Conservation (phyloP, 2,113 vertebrate genomes). For the Stictonetta naevosa region DNA sequence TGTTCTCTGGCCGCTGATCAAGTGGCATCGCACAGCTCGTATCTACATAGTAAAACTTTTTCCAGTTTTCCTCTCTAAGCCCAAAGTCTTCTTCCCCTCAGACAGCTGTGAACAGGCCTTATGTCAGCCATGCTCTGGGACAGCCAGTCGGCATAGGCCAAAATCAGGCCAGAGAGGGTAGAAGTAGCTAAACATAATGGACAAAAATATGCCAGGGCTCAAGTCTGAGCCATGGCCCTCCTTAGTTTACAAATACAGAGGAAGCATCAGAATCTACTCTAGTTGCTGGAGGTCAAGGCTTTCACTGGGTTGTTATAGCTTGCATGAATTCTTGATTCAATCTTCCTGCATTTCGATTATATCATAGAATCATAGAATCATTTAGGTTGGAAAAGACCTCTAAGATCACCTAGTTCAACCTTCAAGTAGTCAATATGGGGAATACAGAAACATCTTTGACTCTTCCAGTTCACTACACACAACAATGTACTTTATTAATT, state of each 20-base stretch:
- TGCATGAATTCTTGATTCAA: neutral
- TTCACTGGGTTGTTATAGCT: neutral
- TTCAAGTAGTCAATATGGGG: accelerated
- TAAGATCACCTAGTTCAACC: too few species aligned
- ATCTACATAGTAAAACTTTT: neutral
- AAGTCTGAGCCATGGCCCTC: neutral
- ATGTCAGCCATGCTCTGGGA: neutral
- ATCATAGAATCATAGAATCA: too few species aligned
- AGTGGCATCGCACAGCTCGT: neutral
- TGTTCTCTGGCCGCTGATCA: neutral
- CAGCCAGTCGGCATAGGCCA: neutral
- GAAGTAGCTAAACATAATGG: neutral
- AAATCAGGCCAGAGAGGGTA: neutral
- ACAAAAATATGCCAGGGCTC: neutral
- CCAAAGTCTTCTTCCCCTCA: neutral
- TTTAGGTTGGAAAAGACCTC: too few species aligned
- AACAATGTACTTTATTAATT: neutral
- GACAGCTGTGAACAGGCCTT: neutral
- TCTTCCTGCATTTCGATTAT: neutral
- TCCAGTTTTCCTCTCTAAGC: neutral
- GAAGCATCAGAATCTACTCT: accelerated
- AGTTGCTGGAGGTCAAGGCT: neutral
- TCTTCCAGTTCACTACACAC: neutral
- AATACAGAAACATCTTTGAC: neutral
- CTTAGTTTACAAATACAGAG: neutral